Conservation (phyloP, 2,888 invertebrate species). For the Troilus luridus region DNA sequence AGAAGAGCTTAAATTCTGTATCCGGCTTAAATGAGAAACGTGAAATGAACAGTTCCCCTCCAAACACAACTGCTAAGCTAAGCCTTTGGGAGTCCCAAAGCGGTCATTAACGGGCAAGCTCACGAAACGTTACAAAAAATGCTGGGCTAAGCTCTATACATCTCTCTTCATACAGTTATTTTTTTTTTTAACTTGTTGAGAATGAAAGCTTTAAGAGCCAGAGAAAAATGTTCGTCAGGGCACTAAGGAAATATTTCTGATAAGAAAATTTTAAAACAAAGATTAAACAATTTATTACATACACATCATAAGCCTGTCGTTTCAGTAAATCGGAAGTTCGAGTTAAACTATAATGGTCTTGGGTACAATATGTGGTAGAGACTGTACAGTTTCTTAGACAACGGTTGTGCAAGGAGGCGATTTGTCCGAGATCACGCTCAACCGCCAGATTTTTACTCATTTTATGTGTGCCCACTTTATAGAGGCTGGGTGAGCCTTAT, state of each 20-base stretch:
- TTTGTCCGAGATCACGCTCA: no score
- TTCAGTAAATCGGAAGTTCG: no score
- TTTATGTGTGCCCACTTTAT: no score
- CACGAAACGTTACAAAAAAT: constrained; percentile 32
- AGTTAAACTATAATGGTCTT: no score
- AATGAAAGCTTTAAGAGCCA: neutral
- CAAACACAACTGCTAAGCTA: neutral
- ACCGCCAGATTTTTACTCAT: no score
- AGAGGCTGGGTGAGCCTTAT: no score
- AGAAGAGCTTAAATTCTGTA: neutral
- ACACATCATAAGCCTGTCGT: no score
- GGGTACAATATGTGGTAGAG: no score
- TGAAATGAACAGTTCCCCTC: neutral
- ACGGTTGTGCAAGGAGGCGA: no score
- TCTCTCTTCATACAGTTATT: neutral
- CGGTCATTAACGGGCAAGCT: constrained; percentile 7
- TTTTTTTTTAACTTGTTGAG: neutral
- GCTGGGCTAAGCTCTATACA: neutral
- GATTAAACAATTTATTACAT: no score
- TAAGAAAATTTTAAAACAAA: neutral
- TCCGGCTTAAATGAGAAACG: neutral
- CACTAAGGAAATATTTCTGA: neutral
- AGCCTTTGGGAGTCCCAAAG: constrained; percentile 1
- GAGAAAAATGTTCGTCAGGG: neutral
- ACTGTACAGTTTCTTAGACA: no score